These are phyloP conservation scores for Lithophane ornitopus DNA, from an alignment of 2,888 invertebrate genomes.

Conservation along the genomic window DNA sequence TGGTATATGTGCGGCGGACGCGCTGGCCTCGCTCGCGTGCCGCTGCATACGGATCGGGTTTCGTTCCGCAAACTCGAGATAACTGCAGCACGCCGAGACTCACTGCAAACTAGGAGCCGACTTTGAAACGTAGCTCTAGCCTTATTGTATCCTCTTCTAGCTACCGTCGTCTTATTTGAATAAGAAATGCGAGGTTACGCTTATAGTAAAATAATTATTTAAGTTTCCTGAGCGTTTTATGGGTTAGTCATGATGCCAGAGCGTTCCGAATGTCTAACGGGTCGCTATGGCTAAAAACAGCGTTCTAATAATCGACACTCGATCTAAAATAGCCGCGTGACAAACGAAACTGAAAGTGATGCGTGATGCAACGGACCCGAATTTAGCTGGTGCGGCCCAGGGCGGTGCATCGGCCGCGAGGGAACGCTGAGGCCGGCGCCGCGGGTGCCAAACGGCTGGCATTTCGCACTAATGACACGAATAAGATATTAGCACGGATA, in stretches of 20 bases:
- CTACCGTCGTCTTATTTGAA: conserved; percentile 79
- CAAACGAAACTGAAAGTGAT: conserved; percentile 90
- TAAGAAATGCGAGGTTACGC: conserved; percentile 83
- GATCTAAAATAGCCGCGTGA: conserved; percentile 89
- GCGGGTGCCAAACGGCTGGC: conserved; percentile 88
- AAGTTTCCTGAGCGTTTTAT: conserved; percentile 77
- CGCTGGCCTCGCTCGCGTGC: conserved; percentile 84
- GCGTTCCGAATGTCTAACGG: conserved; percentile 74
- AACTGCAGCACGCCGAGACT: conserved; percentile 79
- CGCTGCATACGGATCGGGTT: conserved; percentile 85
- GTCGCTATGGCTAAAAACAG: conserved; percentile 84
- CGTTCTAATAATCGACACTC: conserved; percentile 89
- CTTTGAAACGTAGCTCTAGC: conserved; percentile 81
- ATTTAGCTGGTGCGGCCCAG: conserved; percentile 86
- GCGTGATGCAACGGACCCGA: conserved; percentile 89
- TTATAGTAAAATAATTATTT: conserved; percentile 78
- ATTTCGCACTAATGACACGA: conserved; percentile 90
- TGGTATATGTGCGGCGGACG: conserved; percentile 68
- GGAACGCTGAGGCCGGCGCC: conserved; percentile 80
- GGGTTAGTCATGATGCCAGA: conserved; percentile 80
- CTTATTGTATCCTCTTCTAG: conserved; percentile 83
- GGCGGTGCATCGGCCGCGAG: conserved; percentile 87
- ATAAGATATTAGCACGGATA: conserved; percentile 90
- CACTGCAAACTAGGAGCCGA: conserved; percentile 81
- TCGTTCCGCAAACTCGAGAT: conserved; percentile 89